Percentiles rank a stretch among this genome's conserved stretches.
phyloP scores from a whole-genome alignment of 2,113 vertebrate species.

The Isichthys henryi region DNA sequence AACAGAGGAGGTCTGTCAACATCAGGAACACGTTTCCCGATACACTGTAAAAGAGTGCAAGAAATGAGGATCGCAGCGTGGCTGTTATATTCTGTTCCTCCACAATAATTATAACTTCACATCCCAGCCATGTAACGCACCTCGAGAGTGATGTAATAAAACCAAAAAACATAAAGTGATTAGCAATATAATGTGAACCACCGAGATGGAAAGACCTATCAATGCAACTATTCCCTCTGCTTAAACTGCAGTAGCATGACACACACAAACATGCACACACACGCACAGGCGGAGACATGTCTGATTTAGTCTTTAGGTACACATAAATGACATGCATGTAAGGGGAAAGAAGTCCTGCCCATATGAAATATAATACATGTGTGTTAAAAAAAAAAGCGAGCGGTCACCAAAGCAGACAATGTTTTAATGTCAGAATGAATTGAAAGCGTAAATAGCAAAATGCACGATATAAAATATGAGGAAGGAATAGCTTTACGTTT shows the following conservation, averaged over 20 bases:
- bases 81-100: background rate
- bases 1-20: background rate
- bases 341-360: background rate
- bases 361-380: background rate
- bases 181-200: background rate
- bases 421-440: background rate
- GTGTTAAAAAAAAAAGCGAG: background rate
- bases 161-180: background rate
- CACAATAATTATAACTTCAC: background rate
- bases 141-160: background rate
- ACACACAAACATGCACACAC: background rate
- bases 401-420: background rate
- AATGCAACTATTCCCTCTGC: background rate
- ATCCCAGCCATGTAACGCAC: background rate
- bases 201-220: background rate
- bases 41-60: background rate
- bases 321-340: background rate
- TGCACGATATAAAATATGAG: background rate
- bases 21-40: background rate
- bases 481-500: background rate
- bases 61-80: background rate
- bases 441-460: background rate
- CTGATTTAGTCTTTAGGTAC: background rate
- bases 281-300: background rate
- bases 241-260: background rate